Percentiles rank a stretch among this genome's conserved stretches.
Conservation (phyloP, 2,113 vertebrate species). For the Tyrannus savana region DNA sequence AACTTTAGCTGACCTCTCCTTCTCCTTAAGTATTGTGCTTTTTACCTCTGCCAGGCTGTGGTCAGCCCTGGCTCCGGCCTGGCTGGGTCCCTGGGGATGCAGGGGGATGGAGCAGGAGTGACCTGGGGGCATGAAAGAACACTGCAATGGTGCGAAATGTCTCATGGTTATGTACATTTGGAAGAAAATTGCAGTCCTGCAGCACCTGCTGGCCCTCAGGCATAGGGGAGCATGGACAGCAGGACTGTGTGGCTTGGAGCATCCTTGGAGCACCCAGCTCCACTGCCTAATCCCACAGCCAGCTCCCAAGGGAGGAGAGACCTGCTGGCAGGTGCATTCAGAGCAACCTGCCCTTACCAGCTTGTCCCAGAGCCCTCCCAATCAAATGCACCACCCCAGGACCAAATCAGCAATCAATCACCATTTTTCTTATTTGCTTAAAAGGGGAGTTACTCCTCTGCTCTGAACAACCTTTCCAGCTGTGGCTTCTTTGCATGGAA, state of each 20-base stretch:
- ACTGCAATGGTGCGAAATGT: rapidly evolving
- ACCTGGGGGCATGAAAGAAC: neutral
- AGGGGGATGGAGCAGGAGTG: neutral
- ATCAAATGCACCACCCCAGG: rapidly evolving
- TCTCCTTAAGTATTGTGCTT: neutral
- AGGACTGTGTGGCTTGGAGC: neutral
- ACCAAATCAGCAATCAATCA: neutral
- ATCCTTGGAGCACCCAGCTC: neutral
- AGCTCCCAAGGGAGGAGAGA: neutral
- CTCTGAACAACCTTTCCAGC: neutral
- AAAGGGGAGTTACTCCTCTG: neutral
- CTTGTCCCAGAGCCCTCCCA: neutral
- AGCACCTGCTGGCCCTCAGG: neutral
- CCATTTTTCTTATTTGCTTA: neutral
- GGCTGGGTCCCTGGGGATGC: neutral
- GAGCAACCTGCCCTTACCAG: neutral
- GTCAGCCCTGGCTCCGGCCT: neutral
- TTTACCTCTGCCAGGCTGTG: rapidly evolving
- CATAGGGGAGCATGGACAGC: neutral
- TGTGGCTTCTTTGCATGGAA: neutral
- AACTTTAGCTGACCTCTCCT: slow-evolving; percentile 40
- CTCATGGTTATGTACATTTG: neutral
- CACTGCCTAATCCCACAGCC: neutral
- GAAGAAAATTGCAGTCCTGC: neutral
- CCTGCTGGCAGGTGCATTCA: rapidly evolving